Conservation (phyloP, 2,797 vertebrate species). For the Parauchenoglanis punctatus region DNA sequence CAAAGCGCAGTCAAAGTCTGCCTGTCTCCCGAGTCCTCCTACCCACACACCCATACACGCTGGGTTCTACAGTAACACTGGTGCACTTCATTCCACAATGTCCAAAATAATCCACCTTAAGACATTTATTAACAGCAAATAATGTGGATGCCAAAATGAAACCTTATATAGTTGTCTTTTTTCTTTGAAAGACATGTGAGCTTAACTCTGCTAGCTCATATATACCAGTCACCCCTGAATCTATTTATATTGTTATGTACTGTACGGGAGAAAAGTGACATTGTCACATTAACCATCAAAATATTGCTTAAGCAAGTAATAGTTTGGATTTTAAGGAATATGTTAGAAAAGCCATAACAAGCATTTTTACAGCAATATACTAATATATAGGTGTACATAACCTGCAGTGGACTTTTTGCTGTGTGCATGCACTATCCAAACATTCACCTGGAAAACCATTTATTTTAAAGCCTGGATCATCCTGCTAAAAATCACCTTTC, state of each 20-base stretch:
- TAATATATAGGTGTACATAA: conserved; percentile 7
- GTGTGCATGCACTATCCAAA: conserved; percentile 17
- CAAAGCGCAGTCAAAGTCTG: background rate
- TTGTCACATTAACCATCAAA: background rate
- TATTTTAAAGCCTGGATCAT: conserved; percentile 15
- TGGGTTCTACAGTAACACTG: background rate
- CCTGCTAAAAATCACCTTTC: conserved; percentile 5
- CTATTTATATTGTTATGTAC: background rate
- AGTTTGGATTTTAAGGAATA: background rate
- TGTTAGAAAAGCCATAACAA: background rate
- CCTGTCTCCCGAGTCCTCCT: background rate
- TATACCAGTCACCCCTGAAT: background rate
- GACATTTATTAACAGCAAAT: background rate
- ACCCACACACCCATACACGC: background rate
- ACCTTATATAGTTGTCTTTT: background rate
- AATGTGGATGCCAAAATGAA: background rate
- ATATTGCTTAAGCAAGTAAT: background rate
- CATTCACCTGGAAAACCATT: conserved; percentile 8
- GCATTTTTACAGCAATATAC: background rate
- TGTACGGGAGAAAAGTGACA: background rate
- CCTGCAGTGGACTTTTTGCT: background rate
- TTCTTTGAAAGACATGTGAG: background rate
- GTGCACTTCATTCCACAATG: background rate
- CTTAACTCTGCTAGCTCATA: background rate
- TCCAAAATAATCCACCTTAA: background rate